These are phyloP conservation scores for Ceratina calcarata DNA, from an alignment of 1,140 invertebrate species.

Conservation along the genomic window DNA sequence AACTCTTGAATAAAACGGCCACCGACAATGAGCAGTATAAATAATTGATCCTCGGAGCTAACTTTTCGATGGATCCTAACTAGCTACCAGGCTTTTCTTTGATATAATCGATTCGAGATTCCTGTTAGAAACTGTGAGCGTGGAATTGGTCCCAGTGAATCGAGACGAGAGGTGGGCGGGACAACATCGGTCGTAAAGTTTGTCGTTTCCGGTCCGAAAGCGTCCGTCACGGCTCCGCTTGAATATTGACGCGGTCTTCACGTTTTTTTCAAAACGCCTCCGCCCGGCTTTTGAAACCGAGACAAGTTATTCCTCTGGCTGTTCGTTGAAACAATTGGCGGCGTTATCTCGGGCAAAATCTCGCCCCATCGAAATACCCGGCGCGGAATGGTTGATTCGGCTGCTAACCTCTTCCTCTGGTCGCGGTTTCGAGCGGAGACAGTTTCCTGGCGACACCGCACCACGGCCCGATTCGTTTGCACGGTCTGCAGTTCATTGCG, in stretches of 20 bases:
- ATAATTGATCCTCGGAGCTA: not conserved
- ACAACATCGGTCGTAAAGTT: slow-evolving; percentile 50
- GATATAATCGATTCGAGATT: not conserved
- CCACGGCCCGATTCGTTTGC: slow-evolving; percentile 30
- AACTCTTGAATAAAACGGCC: not conserved
- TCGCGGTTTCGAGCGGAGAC: slow-evolving; percentile 31
- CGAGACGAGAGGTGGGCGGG: too few species aligned
- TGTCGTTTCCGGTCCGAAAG: slow-evolving; percentile 50
- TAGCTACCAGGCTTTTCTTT: not conserved
- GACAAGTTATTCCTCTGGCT: not conserved
- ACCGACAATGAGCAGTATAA: not conserved
- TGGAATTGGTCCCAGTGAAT: not conserved
- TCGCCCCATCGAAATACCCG: slow-evolving; percentile 43
- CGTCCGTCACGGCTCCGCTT: slow-evolving; percentile 29
- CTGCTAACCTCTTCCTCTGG: slow-evolving; percentile 42
- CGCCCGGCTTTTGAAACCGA: slow-evolving; percentile 5
- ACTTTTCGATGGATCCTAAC: too few species aligned
- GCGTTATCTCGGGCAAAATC: slow-evolving; percentile 56
- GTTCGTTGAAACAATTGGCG: slow-evolving; percentile 51
- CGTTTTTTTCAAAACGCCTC: slow-evolving; percentile 37
- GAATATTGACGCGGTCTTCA: slow-evolving; percentile 42
- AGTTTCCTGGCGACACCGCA: slow-evolving; percentile 15
- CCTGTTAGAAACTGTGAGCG: too few species aligned
- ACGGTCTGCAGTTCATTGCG: slow-evolving; percentile 36
- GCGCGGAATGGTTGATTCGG: slow-evolving; percentile 44